phyloP scores from a whole-genome alignment of 2,113 vertebrate genomes.

The Crotalus horridus region DNA sequence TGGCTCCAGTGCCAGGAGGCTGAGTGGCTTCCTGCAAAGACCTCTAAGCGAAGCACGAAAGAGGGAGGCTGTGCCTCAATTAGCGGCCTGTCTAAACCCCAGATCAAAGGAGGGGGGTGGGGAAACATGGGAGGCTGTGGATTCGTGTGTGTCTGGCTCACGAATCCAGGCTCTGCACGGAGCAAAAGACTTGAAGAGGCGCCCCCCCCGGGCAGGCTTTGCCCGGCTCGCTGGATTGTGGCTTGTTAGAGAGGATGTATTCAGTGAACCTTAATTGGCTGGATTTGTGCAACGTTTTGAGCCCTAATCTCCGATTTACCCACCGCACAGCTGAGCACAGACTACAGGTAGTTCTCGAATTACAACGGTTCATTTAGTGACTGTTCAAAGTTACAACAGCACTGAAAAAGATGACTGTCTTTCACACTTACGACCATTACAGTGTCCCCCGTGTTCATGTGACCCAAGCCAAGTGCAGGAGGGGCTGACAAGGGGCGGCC shows the following conservation, averaged over 20 bases:
- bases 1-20: neutral
- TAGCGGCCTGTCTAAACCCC: neutral
- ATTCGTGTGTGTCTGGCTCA: neutral
- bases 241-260: neutral
- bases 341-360: neutral
- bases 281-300: neutral
- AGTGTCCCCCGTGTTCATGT: too few species aligned
- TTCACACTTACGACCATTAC: neutral
- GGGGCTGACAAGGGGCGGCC: neutral
- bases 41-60: rapidly evolving
- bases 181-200: neutral
- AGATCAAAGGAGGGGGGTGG: neutral
- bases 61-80: neutral
- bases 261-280: neutral
- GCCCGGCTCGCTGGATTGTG: neutral
- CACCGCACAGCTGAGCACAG: neutral
- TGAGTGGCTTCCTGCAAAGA: neutral
- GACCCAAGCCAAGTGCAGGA: neutral
- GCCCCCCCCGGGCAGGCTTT: neutral
- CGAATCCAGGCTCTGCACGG: too few species aligned
- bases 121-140: neutral
- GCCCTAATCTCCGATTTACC: neutral
- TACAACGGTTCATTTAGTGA: neutral
- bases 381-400: neutral
- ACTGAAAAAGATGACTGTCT: neutral